Conservation (phyloP, 2,797 vertebrate species). For the Anguilla marmorata region DNA sequence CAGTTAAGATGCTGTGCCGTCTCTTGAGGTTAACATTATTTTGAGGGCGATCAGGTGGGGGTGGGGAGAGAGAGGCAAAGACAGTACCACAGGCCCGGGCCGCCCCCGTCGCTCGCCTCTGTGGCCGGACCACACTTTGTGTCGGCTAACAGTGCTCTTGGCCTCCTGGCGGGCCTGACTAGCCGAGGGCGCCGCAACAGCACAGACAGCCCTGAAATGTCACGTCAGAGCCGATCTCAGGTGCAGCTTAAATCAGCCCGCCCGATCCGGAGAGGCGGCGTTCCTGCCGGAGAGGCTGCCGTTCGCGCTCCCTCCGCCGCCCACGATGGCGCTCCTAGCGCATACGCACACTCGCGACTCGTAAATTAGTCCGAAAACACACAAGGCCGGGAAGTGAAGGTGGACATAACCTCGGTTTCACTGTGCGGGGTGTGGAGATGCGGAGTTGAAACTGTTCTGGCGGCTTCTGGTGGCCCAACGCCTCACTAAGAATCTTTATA, state of each 20-base stretch:
- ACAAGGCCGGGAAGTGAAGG: not conserved
- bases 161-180: conserved; percentile 37
- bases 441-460: not conserved
- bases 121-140: conserved; percentile 53
- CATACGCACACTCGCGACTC: conserved; percentile 58
- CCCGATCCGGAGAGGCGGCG: conserved; percentile 29
- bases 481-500: too few relatives aligned
- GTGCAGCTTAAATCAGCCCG: not conserved
- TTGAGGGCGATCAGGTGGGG: not conserved
- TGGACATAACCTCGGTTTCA: not conserved
- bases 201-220: not conserved
- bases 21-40: conserved; percentile 54
- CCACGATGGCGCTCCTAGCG: conserved; percentile 51
- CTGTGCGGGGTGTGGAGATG: not conserved
- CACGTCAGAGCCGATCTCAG: not conserved
- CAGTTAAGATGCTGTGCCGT: conserved; percentile 7
- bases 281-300: conserved; percentile 42
- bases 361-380: conserved; percentile 54
- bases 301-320: not conserved
- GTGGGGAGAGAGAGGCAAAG: not conserved
- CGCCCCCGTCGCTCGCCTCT: conserved; percentile 48
- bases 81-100: conserved; percentile 57
- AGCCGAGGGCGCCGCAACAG: conserved; percentile 44
- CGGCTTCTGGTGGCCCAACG: too few relatives aligned
- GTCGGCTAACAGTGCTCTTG: conserved; percentile 47